Evolutionary conservation across 2,888 invertebrate genomes (phyloP), one percentile per base, ranked within the genome.

Genomic region (Pristionchus arcanus): DNA sequence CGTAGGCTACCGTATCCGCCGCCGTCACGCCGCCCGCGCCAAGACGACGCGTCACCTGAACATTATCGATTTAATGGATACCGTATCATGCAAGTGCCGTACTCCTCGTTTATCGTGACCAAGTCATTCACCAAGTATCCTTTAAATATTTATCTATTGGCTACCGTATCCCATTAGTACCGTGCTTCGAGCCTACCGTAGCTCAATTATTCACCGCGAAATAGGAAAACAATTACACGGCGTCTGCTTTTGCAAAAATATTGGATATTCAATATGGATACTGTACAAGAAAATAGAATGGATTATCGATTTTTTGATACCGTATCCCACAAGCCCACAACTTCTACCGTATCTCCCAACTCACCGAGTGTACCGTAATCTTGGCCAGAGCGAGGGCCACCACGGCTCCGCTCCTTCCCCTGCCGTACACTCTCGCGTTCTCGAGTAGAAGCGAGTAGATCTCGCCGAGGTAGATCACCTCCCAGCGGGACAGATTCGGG

Each of bases 391-490:
- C 86, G 63, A 89, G 88, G 21, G 63, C 86, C 19, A 89, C 90
- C 25, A 87, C 88, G 71, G 91, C 91, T 81, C 91, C 92, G 81
- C 89, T 90, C 31, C 89, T 90, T 71, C 92, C 90, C 84, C 90
- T 31, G 71, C 91, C 91, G 89, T 91, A 91, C 49, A 91, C 91
- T 63, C 92, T 77, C 28, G 91, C 92, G 34, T 90, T 91, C 49
- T 91, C 90, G 21, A 92, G 28, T 9, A 91, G 86, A 88, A 85
- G 89, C 1, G 89, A 74, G 55, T 90, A 91, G 25, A 93, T 90
- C 89, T 93, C 91, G 5, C 92, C 92, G 85, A 93, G 63, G 87
- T 90, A 93, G 87, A 91, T 91, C 37, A 90, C 90, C 87, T 93
- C 92, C 92, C 92, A 93, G 85, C 91, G 63, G 71, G 91, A 92